Percentiles rank a stretch among this genome's conserved stretches.
phyloP scores from a whole-genome alignment of 2,797 vertebrate genomes.

The Arnoldichthys spilopterus region DNA sequence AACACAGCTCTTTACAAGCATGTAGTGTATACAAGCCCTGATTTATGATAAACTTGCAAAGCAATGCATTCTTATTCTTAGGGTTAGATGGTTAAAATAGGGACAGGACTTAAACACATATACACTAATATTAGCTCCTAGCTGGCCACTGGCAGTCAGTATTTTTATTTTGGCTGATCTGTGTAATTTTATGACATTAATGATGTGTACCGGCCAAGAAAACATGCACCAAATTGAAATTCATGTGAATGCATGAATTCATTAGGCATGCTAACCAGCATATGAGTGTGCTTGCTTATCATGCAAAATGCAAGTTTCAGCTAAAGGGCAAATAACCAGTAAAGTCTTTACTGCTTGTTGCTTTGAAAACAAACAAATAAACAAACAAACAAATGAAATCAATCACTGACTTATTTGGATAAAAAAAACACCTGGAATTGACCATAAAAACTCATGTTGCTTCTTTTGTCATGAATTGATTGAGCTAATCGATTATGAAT shows the following conservation, averaged over 20 bases:
- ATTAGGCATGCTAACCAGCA: not conserved
- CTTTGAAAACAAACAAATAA: too few relatives aligned
- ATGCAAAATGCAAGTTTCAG: not conserved
- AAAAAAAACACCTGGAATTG: not conserved
- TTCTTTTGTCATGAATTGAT: slow-evolving; percentile 8
- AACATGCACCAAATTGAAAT: not conserved
- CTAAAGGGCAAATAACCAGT: not conserved
- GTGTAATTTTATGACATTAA: not conserved
- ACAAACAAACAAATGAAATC: not conserved
- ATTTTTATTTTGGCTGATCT: not conserved
- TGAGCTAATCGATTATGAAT: slow-evolving; percentile 11
- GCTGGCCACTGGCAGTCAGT: not conserved
- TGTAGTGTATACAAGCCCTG: slow-evolving; percentile 20
- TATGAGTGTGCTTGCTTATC: not conserved
- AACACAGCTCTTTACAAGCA: slow-evolving; percentile 20
- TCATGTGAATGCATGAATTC: not conserved
- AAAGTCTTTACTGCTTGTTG: not conserved
- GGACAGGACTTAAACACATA: not conserved
- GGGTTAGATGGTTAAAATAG: not conserved
- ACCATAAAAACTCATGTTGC: not conserved
- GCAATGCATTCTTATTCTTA: not conserved
- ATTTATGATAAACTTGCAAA: not conserved
- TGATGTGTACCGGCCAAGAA: not conserved
- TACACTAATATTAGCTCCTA: not conserved
- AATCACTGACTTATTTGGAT: not conserved